Percentiles rank a stretch among this genome's conserved stretches.
Conservation (phyloP, 1,140 invertebrate species). For the Drosophila suzukii region DNA sequence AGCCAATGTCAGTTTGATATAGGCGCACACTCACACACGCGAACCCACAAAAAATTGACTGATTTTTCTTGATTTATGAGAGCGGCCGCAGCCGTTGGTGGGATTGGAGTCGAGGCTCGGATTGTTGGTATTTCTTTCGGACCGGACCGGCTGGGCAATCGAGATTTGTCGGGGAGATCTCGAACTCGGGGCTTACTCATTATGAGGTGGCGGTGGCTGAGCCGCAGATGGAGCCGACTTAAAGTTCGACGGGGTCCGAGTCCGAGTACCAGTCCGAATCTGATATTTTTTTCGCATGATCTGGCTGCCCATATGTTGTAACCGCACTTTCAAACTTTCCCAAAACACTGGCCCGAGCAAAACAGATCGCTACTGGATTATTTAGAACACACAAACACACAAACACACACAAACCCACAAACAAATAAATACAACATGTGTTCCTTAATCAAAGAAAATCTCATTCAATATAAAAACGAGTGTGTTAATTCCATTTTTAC, state of each 20-base stretch:
- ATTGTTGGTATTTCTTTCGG: conserved; percentile 33
- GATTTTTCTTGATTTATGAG: conserved; percentile 82
- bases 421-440: not conserved
- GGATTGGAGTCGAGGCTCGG: conserved; percentile 7
- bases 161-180: conserved; percentile 52
- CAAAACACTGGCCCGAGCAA: conserved; percentile 31
- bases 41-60: conserved; percentile 70
- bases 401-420: too few species aligned
- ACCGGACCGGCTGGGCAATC: conserved; percentile 39
- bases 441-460: not conserved
- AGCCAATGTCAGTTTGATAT: conserved; percentile 80
- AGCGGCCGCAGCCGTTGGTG: conserved; percentile 44
- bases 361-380: conserved; percentile 12
- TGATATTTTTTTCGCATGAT: conserved; percentile 46
- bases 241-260: conserved; percentile 7
- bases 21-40: conserved; percentile 30
- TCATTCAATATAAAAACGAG: not conserved
- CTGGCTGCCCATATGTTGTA: conserved; percentile 57
- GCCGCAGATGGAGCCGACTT: conserved; percentile 26
- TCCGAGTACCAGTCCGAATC: conserved; percentile 20
- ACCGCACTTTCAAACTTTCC: conserved; percentile 73
- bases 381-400: conserved; percentile 19
- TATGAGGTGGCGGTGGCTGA: conserved; percentile 30
- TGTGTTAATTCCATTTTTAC: not conserved
- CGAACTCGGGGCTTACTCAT: conserved; percentile 47